Conservation (phyloP, 1,140 invertebrate genomes). For the Oedothorax gibbosus region DNA sequence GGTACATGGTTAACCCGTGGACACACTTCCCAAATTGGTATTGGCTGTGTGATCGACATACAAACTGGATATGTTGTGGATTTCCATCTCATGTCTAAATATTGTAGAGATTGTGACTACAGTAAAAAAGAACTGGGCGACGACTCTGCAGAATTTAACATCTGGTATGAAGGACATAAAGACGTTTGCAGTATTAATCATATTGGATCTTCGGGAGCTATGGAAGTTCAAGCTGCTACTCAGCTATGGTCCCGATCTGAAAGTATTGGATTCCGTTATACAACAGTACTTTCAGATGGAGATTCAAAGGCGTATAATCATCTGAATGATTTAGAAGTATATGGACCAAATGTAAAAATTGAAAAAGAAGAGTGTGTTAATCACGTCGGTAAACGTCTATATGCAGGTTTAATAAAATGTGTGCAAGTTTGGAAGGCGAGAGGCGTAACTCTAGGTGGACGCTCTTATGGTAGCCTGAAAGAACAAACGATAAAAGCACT, state of each 20-base stretch:
- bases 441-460: neutral
- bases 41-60: constrained; percentile 7
- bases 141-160: neutral
- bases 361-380: constrained; percentile 32
- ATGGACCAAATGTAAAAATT: neutral
- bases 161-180: neutral
- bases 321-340: neutral
- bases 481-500: neutral
- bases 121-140: neutral
- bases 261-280: constrained; percentile 8
- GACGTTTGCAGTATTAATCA: no score
- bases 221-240: neutral
- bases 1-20: neutral
- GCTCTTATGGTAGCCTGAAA: constrained; percentile 8
- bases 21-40: neutral
- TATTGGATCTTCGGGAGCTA: no score
- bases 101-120: neutral
- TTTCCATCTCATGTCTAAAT: neutral
- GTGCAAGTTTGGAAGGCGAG: neutral
- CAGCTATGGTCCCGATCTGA: neutral
- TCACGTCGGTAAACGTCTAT: neutral
- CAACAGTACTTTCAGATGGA: neutral
- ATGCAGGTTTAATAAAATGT: neutral
- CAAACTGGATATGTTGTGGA: constrained; percentile 1
- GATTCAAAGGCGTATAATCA: neutral